These are phyloP conservation scores for Tiphia femorata DNA, from an alignment of 2,888 invertebrate species.

Conservation along the genomic window DNA sequence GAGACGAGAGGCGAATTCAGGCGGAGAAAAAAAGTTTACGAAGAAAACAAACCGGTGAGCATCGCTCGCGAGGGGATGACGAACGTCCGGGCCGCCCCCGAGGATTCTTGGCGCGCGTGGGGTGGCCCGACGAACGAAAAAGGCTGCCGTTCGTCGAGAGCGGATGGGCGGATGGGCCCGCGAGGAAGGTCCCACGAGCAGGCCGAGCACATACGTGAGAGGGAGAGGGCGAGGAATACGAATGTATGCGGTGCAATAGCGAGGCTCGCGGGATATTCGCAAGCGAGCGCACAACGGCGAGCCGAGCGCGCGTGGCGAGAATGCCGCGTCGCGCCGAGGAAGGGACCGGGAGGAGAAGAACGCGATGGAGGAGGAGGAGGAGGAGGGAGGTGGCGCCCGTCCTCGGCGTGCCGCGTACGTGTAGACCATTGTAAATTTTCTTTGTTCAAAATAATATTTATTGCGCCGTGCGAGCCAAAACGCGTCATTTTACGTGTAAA, in stretches of 20 bases:
- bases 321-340: not conserved
- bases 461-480: constrained; percentile 61
- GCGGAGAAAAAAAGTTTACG: too few relatives aligned
- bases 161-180: not conserved
- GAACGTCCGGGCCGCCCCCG: too few relatives aligned
- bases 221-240: not conserved
- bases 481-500: constrained; percentile 67
- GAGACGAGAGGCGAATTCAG: constrained; percentile 34
- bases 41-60: too few relatives aligned
- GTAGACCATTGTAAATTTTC: constrained; percentile 67
- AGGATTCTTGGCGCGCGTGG: too few relatives aligned
- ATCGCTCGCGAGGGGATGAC: too few relatives aligned
- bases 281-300: constrained; percentile 20
- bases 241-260: constrained; percentile 54
- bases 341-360: constrained; percentile 6
- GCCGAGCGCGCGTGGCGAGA: constrained; percentile 10
- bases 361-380: not conserved
- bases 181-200: not conserved
- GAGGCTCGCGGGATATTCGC: constrained; percentile 35
- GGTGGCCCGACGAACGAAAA: too few relatives aligned
- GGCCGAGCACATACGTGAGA: not conserved
- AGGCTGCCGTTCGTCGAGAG: too few relatives aligned
- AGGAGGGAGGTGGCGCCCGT: constrained; percentile 12
- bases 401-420: constrained; percentile 35
- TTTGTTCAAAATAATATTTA: constrained; percentile 65